Base-by-base conservation (phyloP, 1,140 invertebrate genomes). In the Bemisia tabaci region DNA sequence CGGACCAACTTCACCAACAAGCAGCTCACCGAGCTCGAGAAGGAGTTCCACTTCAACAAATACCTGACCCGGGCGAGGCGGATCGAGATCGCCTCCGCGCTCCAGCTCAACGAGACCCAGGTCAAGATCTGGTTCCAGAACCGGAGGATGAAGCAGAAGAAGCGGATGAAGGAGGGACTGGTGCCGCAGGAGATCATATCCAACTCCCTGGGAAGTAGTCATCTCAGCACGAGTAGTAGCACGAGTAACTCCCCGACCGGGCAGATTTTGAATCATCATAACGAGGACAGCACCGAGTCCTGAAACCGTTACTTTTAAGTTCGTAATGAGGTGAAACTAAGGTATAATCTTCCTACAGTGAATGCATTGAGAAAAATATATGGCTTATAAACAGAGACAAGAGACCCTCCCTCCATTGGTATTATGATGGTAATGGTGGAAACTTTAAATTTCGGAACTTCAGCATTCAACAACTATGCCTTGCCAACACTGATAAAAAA, bases 1-100 rank as follows among this genome's bases (percentile, higher is more conserved):
- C 82, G 96, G 26, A 99, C 95, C 1, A 98, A 98, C 79, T 98
- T 98, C 80, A 98, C 94, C 64, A 99, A 97, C 76, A 98, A 98
- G 79, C 97, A 99, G 77, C 84, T 99, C 62, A 98, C 95, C 0
- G 97, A 98, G 79, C 82, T 98, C 70, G 96, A 98, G 77, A 99
- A 99, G 77, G 96, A 99, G 79, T 99, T 98, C 79, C 95, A 99
- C 79, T 98, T 97, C 79, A 98, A 98, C 81, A 97, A 97, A 80
- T 99, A 99, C 82, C 84, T 99, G 72, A 98, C 95, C 1, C 81
- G 97, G 70, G 95, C 94, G 9, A 80, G 96, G 71, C 83, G 97
- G 70, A 97, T 98, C 72, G 97, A 99, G 79, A 99, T 99, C 70
- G 97, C 97, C 0, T 91, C 93, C 0, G 88, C 93, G 1, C 79